phyloP scores from a whole-genome alignment of 2,113 vertebrate species.

The Myotis lucifugus region DNA sequence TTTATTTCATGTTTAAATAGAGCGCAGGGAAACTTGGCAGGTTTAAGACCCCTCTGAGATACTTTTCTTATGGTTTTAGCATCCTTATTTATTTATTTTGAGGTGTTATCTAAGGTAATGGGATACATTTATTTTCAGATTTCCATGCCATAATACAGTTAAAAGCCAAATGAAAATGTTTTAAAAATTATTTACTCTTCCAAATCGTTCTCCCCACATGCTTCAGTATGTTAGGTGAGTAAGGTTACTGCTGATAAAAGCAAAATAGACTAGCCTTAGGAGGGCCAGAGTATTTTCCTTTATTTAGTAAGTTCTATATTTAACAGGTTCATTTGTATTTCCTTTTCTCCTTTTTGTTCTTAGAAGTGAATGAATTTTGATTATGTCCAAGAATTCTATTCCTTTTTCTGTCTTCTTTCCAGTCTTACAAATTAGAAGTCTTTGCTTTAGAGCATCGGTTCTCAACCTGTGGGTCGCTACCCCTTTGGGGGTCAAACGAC shows the following conservation, averaged over 20 bases:
- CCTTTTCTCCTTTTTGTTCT: neutral
- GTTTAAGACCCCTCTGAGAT: neutral
- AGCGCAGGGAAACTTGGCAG: neutral
- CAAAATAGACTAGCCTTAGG: slow-evolving; percentile 1
- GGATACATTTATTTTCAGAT: neutral
- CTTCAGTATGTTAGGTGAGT: neutral
- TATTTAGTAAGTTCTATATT: neutral
- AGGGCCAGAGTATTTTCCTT: neutral
- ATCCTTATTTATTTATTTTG: slow-evolving; percentile 8
- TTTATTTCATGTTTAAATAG: neutral
- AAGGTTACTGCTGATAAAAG: neutral
- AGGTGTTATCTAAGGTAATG: neutral
- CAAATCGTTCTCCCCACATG: neutral
- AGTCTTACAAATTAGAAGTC: neutral
- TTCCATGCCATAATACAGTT: neutral
- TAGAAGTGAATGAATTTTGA: slow-evolving; percentile 14
- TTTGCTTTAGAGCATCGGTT: neutral
- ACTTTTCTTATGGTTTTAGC: neutral
- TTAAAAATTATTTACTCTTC: neutral
- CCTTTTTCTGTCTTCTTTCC: neutral
- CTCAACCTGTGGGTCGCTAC: too few relatives aligned
- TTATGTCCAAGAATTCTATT: neutral
- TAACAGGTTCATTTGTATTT: slow-evolving; percentile 8
- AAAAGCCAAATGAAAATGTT: slow-evolving; percentile 43
- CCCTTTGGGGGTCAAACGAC: too few relatives aligned